Conservation (phyloP, 1,140 invertebrate species). For the Bombus polaris region DNA sequence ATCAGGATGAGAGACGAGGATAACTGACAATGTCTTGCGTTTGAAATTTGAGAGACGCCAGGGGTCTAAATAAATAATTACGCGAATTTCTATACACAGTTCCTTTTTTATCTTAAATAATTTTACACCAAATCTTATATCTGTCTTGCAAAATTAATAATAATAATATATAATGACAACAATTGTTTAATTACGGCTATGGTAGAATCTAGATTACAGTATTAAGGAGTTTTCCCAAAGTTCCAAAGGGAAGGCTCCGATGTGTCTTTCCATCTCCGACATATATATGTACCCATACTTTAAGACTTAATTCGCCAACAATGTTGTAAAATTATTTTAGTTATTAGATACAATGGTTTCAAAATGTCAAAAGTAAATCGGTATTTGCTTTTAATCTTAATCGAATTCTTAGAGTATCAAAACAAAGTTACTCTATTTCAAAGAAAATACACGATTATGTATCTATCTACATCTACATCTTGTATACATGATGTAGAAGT, state of each 20-base stretch:
- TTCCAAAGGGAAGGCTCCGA: no score
- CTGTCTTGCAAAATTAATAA: not conserved
- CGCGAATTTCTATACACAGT: not conserved
- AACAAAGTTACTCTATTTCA: not conserved
- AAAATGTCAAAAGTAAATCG: not conserved
- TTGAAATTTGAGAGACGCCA: conserved; percentile 76
- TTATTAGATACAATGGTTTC: not conserved
- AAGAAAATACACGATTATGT: not conserved
- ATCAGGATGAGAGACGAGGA: conserved; percentile 28
- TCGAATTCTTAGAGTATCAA: not conserved
- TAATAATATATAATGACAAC: no score
- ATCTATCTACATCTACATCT: not conserved
- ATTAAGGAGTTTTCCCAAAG: no score
- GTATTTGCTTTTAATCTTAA: not conserved
- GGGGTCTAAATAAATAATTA: conserved; percentile 39
- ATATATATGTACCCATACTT: not conserved
- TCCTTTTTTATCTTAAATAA: not conserved
- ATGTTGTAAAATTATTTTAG: not conserved
- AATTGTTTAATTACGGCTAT: no score
- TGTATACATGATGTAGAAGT: not conserved
- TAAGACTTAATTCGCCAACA: not conserved
- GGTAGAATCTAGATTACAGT: no score
- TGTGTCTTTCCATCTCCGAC: no score
- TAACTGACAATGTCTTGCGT: conserved; percentile 69
- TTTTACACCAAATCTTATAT: not conserved